Evolutionary conservation across 2,113 vertebrate genomes (phyloP).

Genomic region (Malurus cyaneus): DNA sequence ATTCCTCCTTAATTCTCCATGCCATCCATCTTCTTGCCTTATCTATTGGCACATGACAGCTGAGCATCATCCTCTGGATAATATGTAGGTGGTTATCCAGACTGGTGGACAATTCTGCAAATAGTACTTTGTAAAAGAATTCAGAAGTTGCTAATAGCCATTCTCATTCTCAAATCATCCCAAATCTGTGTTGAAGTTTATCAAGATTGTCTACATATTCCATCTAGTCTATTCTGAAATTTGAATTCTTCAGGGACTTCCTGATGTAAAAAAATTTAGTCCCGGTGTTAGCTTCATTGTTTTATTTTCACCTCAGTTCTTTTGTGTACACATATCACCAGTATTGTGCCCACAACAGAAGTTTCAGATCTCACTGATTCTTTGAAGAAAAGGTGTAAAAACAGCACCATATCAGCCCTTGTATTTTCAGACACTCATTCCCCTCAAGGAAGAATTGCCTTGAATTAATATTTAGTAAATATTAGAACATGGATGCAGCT

Average conservation of each 20-base stretch:
- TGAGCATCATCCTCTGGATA: not conserved
- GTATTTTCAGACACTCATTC: not conserved
- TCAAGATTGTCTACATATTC: not conserved
- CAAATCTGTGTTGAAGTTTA: not conserved
- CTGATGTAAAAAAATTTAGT: not conserved
- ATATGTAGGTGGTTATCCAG: not conserved
- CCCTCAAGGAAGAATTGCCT: not conserved
- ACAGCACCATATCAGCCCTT: not conserved
- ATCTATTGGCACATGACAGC: not conserved
- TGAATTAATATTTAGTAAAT: not conserved
- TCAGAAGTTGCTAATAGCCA: not conserved
- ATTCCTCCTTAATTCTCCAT: not conserved
- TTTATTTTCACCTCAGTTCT: not conserved
- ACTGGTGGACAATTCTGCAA: not conserved
- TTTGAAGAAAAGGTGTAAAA: not conserved
- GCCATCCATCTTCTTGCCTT: not conserved
- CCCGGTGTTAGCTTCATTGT: accelerated
- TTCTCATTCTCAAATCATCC: not conserved
- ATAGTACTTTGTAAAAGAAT: not conserved
- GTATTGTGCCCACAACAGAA: not conserved
- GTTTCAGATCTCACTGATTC: not conserved
- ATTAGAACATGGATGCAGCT: not conserved
- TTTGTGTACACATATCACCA: not conserved
- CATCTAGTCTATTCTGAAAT: not conserved
- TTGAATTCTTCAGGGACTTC: not conserved